These are phyloP conservation scores for Ictalurus punctatus DNA, from an alignment of 2,113 vertebrate species.

Conservation along the genomic window DNA sequence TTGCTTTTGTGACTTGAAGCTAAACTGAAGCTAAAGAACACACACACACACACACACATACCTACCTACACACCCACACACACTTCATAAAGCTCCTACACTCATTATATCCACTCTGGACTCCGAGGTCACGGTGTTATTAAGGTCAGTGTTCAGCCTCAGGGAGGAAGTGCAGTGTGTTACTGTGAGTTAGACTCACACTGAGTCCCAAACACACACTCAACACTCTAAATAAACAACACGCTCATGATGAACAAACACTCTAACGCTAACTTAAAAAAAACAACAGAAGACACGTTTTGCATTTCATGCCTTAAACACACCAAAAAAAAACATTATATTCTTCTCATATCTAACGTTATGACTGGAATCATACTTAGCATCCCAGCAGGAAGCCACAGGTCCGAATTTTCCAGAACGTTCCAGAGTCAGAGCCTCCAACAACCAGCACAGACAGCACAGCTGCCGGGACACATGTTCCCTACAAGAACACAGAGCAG, in stretches of 20 bases:
- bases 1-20: constrained; percentile 9
- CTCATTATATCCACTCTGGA: constrained; percentile 20
- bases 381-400: constrained; percentile 71
- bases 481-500: background rate
- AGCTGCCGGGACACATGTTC: constrained; percentile 69
- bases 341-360: background rate
- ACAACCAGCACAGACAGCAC: constrained; percentile 76
- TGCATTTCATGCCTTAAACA: background rate
- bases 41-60: constrained; percentile 4
- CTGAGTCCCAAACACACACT: background rate
- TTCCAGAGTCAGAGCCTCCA: constrained; percentile 73
- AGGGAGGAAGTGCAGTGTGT: constrained; percentile 2
- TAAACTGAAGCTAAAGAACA: background rate
- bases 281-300: background rate
- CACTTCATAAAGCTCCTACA: background rate
- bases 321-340: background rate
- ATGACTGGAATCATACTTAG: constrained; percentile 59
- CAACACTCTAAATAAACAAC: background rate
- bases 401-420: constrained; percentile 56
- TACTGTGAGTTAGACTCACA: constrained; percentile 17
- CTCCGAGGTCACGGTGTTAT: constrained; percentile 17
- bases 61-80: constrained; percentile 13
- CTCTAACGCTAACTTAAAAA: background rate
- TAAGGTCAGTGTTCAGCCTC: constrained; percentile 25
- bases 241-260: background rate